Percentiles rank a stretch among this genome's conserved stretches.
phyloP scores from a whole-genome alignment of 1,140 invertebrate species.

The Caenorhabditis inopinata region DNA sequence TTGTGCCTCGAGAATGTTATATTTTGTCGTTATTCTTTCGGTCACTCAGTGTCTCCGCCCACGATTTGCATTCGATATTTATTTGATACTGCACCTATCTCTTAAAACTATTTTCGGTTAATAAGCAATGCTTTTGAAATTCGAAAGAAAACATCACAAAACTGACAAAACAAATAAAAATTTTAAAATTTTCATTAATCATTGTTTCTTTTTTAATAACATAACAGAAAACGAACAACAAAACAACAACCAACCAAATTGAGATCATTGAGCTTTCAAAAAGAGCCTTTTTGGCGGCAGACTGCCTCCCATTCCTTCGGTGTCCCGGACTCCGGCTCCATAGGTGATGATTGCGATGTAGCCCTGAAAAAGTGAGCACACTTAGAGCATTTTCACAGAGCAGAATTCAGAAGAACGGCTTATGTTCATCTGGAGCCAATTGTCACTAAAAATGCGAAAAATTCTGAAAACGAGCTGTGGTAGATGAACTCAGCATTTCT shows the following conservation, averaged over 20 bases:
- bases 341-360: constrained; percentile 41
- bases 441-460: no score
- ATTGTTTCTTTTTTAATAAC: neutral
- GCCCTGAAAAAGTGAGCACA: constrained; percentile 25
- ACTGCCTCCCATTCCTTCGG: constrained; percentile 11
- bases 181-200: neutral
- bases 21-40: no score
- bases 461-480: no score
- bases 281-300: neutral
- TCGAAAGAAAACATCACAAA: no score
- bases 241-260: neutral
- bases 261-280: neutral
- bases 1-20: no score
- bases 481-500: no score
- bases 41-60: neutral
- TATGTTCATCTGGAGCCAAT: no score
- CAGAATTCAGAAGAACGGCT: no score
- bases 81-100: neutral
- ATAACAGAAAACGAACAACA: no score
- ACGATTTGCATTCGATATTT: constrained; percentile 13
- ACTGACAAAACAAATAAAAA: neutral
- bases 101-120: no score
- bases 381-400: no score
- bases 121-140: no score
- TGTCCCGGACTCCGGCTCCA: constrained; percentile 22